Base-by-base conservation (phyloP, 2,888 invertebrate species). In the Zonitis immaculata region DNA sequence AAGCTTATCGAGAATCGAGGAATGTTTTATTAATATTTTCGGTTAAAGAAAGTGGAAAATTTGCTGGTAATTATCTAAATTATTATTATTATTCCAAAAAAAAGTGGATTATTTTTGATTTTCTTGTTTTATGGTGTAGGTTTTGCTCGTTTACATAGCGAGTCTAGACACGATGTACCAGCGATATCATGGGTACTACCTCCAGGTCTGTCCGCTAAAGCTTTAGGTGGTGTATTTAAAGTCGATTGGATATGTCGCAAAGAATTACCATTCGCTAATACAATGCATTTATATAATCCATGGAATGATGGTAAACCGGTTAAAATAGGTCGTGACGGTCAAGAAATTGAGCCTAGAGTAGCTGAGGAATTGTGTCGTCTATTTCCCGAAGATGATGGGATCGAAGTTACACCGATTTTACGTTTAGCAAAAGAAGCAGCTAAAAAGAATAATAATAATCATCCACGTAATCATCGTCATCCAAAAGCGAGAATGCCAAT, bases 231-330 rank as follows among this genome's bases (percentile, higher is more conserved):
- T 52, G 94, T 96, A 11, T 97, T 98, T 73, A 90, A 91, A 78
- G 86, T 98, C 7, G 96, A 98, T 73, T 98, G 97, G 97, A 90
- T 98, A 63, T 95, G 94, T 72, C 86, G 95, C 67, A 91, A 93
- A 69, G 97, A 97, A 73, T 79, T 98, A 57, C 88, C 95, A 2
- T 98, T 98, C 69, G 89, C 88, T 63, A 89, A 89, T 69, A 95
- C 95, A 1, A 83, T 90, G 65, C 95, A 97, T 75, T 79, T 98
- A 56, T 94, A 93, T 71, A 98, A 98, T 78, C 89, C 94, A 5
- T 98, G 96, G 95, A 98, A 98, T 79, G 96, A 97, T 73, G 93
- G 95, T 43, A 96, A 96, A 77, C 95, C 96, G 52, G 97, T 98
- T 0, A 98, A 98, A 81, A 97, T 98, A 68, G 98, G 96, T n/a